These are phyloP conservation scores for Gymnoscopelus microlampas DNA, from an alignment of 2,797 vertebrate species.

Conservation along the genomic window DNA sequence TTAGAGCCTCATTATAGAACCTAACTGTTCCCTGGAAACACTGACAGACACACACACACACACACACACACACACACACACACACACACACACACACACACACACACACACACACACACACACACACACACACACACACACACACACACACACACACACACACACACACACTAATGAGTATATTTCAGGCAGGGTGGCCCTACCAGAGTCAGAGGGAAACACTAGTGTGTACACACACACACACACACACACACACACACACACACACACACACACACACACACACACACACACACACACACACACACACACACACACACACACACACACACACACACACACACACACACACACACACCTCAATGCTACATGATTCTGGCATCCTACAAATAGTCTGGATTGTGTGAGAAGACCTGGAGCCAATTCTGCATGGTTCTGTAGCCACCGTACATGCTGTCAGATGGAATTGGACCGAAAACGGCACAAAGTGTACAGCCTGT, in stretches of 20 bases:
- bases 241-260: conserved; percentile 14
- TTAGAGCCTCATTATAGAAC: too few relatives aligned
- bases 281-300: not conserved
- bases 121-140: conserved; percentile 6
- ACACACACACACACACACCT: not conserved
- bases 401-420: not conserved
- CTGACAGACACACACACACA: conserved; percentile 53
- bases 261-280: conserved; percentile 5
- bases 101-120: conserved; percentile 10
- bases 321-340: conserved; percentile 18
- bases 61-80: conserved; percentile 12
- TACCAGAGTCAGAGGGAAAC: too few relatives aligned
- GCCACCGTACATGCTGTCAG: not conserved
- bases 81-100: not conserved
- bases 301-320: conserved; percentile 11
- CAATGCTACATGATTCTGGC: not conserved
- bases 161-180: conserved; percentile 3
- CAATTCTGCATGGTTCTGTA: not conserved
- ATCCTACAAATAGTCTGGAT: not conserved
- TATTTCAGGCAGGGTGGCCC: too few relatives aligned
- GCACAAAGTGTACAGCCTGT: not conserved
- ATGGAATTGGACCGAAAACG: not conserved
- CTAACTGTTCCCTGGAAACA: too few relatives aligned
- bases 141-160: not conserved
- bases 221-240: not conserved